Evolutionary conservation across 2,113 vertebrate species (phyloP).

Genomic region (Nicator chloris): DNA sequence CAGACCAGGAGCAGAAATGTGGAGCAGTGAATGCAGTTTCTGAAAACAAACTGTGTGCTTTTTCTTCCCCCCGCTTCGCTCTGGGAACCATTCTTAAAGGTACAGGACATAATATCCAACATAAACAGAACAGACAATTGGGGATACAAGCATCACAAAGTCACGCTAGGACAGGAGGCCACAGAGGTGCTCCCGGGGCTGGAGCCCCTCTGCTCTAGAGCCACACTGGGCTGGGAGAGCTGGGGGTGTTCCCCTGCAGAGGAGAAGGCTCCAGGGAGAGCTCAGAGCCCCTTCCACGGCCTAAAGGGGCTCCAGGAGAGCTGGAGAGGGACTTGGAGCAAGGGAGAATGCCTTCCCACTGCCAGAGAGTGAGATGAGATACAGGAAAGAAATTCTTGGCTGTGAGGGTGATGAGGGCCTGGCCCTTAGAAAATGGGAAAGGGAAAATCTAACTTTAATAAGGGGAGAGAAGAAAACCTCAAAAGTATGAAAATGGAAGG

Average conservation of each 20-base stretch:
- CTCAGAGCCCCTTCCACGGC: neutral
- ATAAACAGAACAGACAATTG: too few relatives aligned
- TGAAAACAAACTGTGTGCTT: too few relatives aligned
- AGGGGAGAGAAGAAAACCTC: neutral
- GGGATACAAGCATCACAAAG: too few relatives aligned
- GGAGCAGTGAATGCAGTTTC: too few relatives aligned
- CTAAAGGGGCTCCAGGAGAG: neutral
- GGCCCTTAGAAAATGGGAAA: neutral
- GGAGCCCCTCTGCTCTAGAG: neutral
- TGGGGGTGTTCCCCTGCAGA: neutral
- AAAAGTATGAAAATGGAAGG: neutral
- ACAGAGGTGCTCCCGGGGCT: neutral
- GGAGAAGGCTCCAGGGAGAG: neutral
- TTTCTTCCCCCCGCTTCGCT: too few relatives aligned
- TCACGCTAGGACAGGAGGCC: too few relatives aligned
- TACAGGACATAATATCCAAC: too few relatives aligned
- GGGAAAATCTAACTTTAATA: neutral
- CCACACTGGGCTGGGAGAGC: neutral
- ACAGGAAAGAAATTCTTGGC: neutral
- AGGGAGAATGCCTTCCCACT: neutral
- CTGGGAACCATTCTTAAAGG: too few relatives aligned
- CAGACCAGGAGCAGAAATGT: too few relatives aligned
- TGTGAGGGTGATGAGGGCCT: neutral
- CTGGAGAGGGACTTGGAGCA: neutral
- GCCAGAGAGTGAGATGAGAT: neutral